Evolutionary conservation across 2,113 vertebrate species (phyloP).

Genomic region (Sitta europaea): DNA sequence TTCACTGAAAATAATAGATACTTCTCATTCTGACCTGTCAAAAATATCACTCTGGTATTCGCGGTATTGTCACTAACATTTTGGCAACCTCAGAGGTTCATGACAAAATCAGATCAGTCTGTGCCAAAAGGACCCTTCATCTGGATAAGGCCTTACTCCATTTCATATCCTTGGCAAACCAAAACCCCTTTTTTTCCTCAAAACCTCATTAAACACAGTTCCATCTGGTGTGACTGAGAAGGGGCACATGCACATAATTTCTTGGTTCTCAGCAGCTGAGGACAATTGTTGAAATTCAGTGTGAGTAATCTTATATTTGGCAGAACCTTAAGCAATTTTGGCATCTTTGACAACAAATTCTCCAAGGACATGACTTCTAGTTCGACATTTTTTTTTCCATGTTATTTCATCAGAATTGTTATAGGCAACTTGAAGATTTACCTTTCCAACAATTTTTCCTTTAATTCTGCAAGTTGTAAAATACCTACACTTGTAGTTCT

Average conservation of each 20-base stretch:
- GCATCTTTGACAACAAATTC: not conserved
- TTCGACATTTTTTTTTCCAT: fast-evolving
- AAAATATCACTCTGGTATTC: not conserved
- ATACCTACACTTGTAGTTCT: not conserved
- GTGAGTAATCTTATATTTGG: not conserved
- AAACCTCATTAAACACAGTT: not conserved
- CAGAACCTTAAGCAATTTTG: not conserved
- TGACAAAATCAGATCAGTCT: not conserved
- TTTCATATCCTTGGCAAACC: not conserved
- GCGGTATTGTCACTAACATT: not conserved
- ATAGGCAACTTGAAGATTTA: not conserved
- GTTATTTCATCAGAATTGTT: not conserved
- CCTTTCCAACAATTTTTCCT: not conserved
- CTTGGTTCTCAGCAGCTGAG: not conserved
- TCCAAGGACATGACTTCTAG: not conserved
- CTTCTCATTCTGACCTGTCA: not conserved
- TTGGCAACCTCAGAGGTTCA: not conserved
- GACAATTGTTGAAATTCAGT: fast-evolving
- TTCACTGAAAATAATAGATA: not conserved
- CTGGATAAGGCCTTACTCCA: not conserved
- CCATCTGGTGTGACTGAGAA: not conserved
- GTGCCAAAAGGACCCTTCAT: not conserved
- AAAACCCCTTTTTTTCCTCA: not conserved
- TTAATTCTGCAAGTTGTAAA: not conserved
- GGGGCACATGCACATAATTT: not conserved